Evolutionary conservation across 2,888 invertebrate species (phyloP).

Genomic region (Drosophila rubida): DNA sequence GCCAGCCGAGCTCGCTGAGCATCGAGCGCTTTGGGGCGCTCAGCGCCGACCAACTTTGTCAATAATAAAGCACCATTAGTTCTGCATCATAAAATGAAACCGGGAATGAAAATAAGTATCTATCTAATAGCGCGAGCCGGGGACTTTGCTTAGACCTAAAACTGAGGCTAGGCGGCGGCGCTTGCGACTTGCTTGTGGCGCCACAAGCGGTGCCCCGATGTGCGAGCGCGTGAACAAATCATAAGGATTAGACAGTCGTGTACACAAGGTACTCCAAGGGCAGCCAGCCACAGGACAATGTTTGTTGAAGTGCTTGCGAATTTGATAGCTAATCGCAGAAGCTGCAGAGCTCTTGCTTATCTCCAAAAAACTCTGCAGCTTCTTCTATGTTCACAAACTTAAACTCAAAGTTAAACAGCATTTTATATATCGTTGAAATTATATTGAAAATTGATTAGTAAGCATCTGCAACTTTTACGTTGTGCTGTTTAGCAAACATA

Average conservation of each 20-base stretch:
- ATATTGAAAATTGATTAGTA: too few species aligned
- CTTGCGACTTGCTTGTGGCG: not conserved
- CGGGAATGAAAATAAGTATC: slow-evolving; percentile 27
- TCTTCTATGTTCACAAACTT: too few species aligned
- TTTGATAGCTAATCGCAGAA: too few species aligned
- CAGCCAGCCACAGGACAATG: too few species aligned
- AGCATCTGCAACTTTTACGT: too few species aligned
- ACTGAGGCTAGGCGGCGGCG: not conserved
- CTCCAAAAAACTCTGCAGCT: too few species aligned
- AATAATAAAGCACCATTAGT: slow-evolving; percentile 82
- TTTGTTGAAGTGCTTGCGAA: too few species aligned
- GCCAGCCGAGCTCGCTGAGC: slow-evolving; percentile 16
- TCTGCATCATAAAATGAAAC: slow-evolving; percentile 77
- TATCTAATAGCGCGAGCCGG: slow-evolving; percentile 1
- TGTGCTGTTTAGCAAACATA: too few species aligned
- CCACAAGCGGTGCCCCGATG: not conserved
- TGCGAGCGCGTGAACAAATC: not conserved
- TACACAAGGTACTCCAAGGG: not conserved
- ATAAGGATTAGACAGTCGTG: not conserved
- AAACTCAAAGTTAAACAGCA: too few species aligned
- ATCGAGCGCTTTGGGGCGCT: slow-evolving; percentile 56
- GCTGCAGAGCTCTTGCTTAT: too few species aligned
- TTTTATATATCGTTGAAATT: too few species aligned
- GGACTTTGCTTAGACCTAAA: not conserved
- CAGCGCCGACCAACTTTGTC: slow-evolving; percentile 70